phyloP scores from a whole-genome alignment of 2,888 invertebrate species.

The Julus scandinavius region DNA sequence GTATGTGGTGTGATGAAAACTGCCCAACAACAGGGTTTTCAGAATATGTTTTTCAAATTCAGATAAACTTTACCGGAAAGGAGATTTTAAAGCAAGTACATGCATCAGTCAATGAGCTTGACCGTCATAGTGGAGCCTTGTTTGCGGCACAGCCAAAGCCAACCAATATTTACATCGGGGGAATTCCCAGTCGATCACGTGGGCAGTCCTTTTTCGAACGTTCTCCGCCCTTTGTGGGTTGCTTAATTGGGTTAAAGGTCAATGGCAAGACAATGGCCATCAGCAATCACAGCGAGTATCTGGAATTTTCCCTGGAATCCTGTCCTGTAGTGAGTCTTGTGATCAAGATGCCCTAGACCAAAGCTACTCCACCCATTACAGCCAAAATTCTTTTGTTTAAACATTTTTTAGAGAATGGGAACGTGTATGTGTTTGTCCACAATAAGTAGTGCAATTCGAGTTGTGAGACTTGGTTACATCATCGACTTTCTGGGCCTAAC shows the following conservation, averaged over 20 bases:
- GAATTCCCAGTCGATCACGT: neutral
- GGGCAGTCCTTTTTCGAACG: neutral
- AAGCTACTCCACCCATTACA: too few species aligned
- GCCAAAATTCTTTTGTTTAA: neutral
- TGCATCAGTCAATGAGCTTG: neutral
- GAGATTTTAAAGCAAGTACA: neutral
- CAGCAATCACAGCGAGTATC: conserved; percentile 18
- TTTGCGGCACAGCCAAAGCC: neutral
- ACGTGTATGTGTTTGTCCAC: neutral
- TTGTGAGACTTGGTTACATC: conserved; percentile 4
- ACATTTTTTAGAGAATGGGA: neutral
- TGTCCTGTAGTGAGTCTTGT: neutral
- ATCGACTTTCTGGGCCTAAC: neutral
- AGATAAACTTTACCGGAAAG: neutral
- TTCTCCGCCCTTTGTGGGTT: neutral
- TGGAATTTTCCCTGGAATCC: neutral
- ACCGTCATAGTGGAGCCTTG: neutral
- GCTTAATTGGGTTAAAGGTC: neutral
- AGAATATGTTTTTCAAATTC: neutral
- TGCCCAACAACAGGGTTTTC: neutral
- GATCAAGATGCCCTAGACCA: too few species aligned
- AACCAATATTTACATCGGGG: neutral
- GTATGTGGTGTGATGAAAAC: neutral
- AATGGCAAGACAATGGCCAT: neutral
- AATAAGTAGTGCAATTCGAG: neutral